Base-by-base conservation (phyloP, 2,888 invertebrate species). In the Ochlodes sylvanus region DNA sequence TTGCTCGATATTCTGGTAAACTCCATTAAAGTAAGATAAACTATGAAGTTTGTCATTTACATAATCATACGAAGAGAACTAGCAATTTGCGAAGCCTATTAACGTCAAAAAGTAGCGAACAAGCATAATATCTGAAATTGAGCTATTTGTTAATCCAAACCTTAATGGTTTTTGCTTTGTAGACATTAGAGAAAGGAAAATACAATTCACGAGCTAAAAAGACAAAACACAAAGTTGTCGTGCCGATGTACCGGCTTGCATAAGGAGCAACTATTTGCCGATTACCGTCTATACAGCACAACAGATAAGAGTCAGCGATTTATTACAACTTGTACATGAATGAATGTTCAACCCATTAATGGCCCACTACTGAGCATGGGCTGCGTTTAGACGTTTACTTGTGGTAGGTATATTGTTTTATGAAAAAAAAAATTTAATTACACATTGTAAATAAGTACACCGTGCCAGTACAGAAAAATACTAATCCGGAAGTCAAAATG, bases 221-320 rank as follows among this genome's bases (percentile, higher is more conserved):
- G 76, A 76, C 76, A 75, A 76, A 79, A 77, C 75, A 76, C 72
- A 69, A 74, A 72, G 82, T 82, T 89, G 85, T 87, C 89, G 89
- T 90, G 89, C 83, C 84, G 81, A 81, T 80, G 78, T 79, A 76
- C 80, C 77, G 82, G 88, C 89, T 89, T 88, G 86, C 90, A 90
- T 90, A 88, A 89, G 88, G 84, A 86, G 84, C 84, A 84, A 85
- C 86, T 86, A 83, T 80, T 85, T 82, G 82, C 83, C 82, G 84
- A 84, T 81, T 84, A 78, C 77, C 72, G 76, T 63, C 63, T 44
- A 6, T 50, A 47, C 74, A 64, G 66, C 72, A 63, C 72, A 84
- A 83, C 77, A 63, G 58, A 77, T 42, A 69, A 73, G 77, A 75
- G 67, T 56, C 12, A 74, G 84, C 81, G 84, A 68, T 77, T 83